phyloP scores from a whole-genome alignment of 1,140 invertebrate species.

The Meloidogyne chitwoodi region DNA sequence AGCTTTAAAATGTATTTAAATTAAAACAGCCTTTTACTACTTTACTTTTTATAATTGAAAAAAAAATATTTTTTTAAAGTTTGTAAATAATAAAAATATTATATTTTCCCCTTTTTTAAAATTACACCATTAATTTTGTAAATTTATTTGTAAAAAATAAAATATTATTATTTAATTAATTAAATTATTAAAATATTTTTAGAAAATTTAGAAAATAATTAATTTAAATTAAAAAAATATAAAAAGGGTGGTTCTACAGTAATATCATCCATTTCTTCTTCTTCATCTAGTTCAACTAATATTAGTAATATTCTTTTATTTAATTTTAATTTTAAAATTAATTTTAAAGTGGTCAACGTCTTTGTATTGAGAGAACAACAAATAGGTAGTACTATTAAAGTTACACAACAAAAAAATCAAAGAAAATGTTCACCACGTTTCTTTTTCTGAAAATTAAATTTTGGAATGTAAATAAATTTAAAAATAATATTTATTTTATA shows the following conservation, averaged over 20 bases:
- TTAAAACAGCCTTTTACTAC: too few relatives aligned
- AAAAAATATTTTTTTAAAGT: too few relatives aligned
- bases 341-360: background rate
- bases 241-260: background rate
- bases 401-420: background rate
- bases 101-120: too few relatives aligned
- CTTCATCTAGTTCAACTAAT: background rate
- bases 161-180: too few relatives aligned
- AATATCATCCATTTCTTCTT: background rate
- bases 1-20: too few relatives aligned
- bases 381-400: background rate
- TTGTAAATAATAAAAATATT: too few relatives aligned
- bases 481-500: background rate
- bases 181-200: too few relatives aligned
- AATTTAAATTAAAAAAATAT: too few relatives aligned
- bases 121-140: too few relatives aligned
- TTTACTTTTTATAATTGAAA: too few relatives aligned
- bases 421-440: background rate
- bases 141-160: too few relatives aligned
- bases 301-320: background rate
- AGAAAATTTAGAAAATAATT: too few relatives aligned
- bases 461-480: background rate
- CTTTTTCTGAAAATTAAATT: slow-evolving; percentile 12
- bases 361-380: background rate
- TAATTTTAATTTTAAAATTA: background rate